Evolutionary conservation across 2,797 vertebrate genomes (phyloP).

Genomic region (Tokudaia tokunoshimensis): DNA sequence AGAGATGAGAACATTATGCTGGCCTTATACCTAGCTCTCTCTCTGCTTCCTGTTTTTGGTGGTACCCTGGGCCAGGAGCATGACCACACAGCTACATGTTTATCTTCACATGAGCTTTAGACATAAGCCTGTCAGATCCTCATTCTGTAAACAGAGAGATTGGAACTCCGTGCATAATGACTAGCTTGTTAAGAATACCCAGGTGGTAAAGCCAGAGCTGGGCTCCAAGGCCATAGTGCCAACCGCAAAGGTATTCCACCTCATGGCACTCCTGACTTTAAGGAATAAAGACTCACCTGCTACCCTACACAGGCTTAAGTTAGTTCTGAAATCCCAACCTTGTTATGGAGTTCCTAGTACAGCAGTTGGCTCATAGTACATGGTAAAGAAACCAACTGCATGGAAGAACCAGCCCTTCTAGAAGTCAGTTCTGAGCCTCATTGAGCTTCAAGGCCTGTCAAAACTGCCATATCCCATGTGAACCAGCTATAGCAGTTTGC

Average conservation of each 20-base stretch:
- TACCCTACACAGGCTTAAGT: accelerated
- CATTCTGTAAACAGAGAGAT: background rate
- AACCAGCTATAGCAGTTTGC: background rate
- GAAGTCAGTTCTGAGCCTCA: background rate
- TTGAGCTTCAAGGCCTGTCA: background rate
- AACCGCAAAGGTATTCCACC: accelerated
- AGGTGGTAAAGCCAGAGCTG: background rate
- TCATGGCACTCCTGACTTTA: background rate
- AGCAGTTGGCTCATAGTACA: background rate
- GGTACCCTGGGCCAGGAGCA: background rate
- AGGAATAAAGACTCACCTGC: background rate
- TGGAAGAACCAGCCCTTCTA: accelerated
- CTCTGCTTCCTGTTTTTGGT: accelerated
- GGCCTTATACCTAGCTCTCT: background rate
- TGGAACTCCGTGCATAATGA: background rate
- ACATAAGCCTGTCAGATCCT: background rate
- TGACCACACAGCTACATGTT: accelerated
- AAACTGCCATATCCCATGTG: accelerated
- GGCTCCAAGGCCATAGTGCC: background rate
- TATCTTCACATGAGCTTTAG: background rate
- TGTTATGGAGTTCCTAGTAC: accelerated
- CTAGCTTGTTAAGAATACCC: background rate
- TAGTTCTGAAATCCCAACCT: background rate
- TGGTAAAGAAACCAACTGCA: background rate
- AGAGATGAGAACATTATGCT: background rate